phyloP scores from a whole-genome alignment of 2,113 vertebrate genomes.

The Pelobates fuscus region DNA sequence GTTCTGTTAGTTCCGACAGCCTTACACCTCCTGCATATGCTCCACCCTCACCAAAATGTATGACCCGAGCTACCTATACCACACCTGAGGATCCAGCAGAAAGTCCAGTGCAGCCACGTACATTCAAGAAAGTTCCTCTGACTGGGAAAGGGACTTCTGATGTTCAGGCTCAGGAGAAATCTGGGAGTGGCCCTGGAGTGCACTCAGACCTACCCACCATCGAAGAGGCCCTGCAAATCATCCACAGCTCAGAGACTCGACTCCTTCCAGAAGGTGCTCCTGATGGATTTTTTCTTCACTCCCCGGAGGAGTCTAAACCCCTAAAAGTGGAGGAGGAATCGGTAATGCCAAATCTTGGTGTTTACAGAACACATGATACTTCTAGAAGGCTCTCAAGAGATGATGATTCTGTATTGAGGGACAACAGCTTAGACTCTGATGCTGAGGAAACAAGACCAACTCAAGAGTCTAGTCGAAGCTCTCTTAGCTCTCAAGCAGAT shows the following conservation, averaged over 20 bases:
- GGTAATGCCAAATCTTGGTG: conserved; percentile 32
- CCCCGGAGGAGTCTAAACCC: conserved; percentile 65
- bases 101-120: conserved; percentile 56
- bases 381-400: conserved; percentile 58
- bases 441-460: conserved; percentile 65
- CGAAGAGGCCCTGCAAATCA: conserved; percentile 90
- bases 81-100: conserved; percentile 69
- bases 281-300: conserved; percentile 88
- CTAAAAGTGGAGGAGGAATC: conserved; percentile 55
- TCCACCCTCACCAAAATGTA: conserved; percentile 53
- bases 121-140: conserved; percentile 56
- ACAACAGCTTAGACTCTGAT: conserved; percentile 80
- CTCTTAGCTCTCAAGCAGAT: conserved; percentile 54
- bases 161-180: conserved; percentile 58
- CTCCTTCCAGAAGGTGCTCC: conserved; percentile 86
- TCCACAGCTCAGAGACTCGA: conserved; percentile 87
- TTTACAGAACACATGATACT: conserved; percentile 50
- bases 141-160: conserved; percentile 67
- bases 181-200: conserved; percentile 48
- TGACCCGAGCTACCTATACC: conserved; percentile 57
- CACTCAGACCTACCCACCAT: conserved; percentile 82
- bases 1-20: conserved; percentile 87
- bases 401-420: conserved; percentile 78
- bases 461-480: conserved; percentile 53
- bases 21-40: conserved; percentile 64